Conservation (phyloP, 2,113 vertebrate species). For the Rissa tridactyla region DNA sequence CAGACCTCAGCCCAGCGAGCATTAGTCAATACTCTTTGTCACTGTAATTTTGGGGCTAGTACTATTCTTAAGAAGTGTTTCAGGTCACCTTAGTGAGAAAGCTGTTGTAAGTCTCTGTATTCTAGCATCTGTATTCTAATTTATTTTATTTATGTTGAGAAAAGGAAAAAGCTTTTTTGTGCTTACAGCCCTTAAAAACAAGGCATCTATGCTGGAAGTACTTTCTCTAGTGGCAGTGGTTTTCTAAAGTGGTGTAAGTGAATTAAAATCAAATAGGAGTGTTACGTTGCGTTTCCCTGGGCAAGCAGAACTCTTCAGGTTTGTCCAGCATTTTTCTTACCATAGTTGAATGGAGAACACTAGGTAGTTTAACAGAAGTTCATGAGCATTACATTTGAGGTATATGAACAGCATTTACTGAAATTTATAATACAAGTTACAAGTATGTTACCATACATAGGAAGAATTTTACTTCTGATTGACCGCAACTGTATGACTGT, state of each 20-base stretch:
- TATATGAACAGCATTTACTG: neutral
- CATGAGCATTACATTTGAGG: neutral
- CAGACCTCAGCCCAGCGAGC: neutral
- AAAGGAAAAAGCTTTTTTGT: neutral
- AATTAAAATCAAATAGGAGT: neutral
- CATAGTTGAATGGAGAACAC: neutral
- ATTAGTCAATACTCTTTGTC: neutral
- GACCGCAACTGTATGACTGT: neutral
- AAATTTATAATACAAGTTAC: neutral
- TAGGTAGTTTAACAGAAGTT: neutral
- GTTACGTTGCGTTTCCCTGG: neutral
- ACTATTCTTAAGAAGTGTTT: neutral
- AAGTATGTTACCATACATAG: neutral
- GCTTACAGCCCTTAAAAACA: neutral
- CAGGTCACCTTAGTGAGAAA: neutral
- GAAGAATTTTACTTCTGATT: neutral
- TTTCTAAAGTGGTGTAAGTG: neutral
- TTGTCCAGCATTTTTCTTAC: neutral
- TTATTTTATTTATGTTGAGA: neutral
- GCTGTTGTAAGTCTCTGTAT: neutral
- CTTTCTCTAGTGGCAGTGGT: neutral
- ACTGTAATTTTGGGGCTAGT: neutral
- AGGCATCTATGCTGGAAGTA: neutral
- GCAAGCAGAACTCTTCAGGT: neutral
- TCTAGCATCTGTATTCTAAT: neutral